Base-by-base conservation (phyloP, 2,888 invertebrate genomes). In the Drosophila incognita region DNA sequence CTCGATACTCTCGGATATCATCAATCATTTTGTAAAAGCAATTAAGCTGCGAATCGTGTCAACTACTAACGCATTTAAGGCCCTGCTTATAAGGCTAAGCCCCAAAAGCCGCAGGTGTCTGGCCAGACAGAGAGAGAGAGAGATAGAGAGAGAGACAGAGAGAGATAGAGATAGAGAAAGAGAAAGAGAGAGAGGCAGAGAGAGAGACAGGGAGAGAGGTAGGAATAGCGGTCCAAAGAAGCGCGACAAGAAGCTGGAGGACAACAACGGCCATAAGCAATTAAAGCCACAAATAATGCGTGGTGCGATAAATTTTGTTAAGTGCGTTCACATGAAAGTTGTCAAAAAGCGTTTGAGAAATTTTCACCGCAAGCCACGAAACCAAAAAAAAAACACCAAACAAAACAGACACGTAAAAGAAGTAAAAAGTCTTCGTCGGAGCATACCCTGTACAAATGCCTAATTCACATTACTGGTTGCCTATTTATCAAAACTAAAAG, bases 241-340 rank as follows among this genome's bases (percentile, higher is more conserved):
- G 46, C 51, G 27, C 69, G 88, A 71, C 75, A 83, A 85, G 88
- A 83, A 85, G 84, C 90, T 70, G 67, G 70, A 63, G 81, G 63
- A 71, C 74, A 87, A 71, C 81, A 70, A 70, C 67, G 69, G 66
- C 76, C 63, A 69, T 70, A 79, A 82, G 90, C 90, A 87, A 90
- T 87, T 87, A 90, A 87, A 87, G 86, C 84, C 90, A 87, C 87
- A 79, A 83, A 90, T 86, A 90, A 81, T 89, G 89, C 82, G 77
- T 75, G 81, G 67, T 69, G 77, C 81, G 91, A 91, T 90, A 90
- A 91, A 90, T 87, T 79, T 82, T 77, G 84, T 89, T 91, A 91
- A 90, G 91, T 90, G 91, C 90, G 87, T 90, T 91, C 79, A 75
- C 83, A 87, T 84, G 79, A 84, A 88, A 84, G 83, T 91, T 91